Conservation (phyloP, 1,140 invertebrate genomes). For the Formica selysi region DNA sequence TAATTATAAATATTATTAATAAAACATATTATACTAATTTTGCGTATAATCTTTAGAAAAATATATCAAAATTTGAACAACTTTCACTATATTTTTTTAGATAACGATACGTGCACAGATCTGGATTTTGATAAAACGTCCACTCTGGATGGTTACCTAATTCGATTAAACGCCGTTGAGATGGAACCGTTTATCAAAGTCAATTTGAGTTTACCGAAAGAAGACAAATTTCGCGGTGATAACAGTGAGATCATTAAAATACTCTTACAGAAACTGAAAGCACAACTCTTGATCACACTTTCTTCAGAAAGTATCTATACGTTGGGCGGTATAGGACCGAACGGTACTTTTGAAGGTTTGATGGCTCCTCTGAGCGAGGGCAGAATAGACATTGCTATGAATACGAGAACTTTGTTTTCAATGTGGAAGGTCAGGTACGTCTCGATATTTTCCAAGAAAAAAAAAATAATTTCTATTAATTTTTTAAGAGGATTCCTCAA, state of each 20-base stretch:
- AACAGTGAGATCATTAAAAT: constrained; percentile 62
- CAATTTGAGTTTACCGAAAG: not conserved
- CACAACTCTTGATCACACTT: constrained; percentile 12
- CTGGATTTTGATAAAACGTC: constrained; percentile 63
- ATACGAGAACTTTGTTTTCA: constrained; percentile 16
- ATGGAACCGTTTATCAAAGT: constrained; percentile 38
- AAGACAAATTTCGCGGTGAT: constrained; percentile 60
- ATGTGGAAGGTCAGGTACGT: constrained; percentile 63
- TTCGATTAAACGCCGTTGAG: constrained; percentile 58
- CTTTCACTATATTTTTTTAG: constrained; percentile 3
- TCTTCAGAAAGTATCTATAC: not conserved
- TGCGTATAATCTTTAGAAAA: not conserved
- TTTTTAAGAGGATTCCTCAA: not conserved
- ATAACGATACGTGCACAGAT: constrained; percentile 22
- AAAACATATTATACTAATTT: not conserved
- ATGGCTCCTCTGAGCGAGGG: constrained; percentile 53
- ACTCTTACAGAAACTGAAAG: constrained; percentile 55
- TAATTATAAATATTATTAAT: not conserved
- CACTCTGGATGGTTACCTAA: constrained; percentile 53
- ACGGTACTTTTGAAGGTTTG: constrained; percentile 60
- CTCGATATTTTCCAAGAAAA: not conserved
- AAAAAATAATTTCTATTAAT: not conserved
- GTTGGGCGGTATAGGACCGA: constrained; percentile 48
- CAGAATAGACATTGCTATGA: constrained; percentile 69
- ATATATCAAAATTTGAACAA: not conserved